Conservation (phyloP, 1,140 invertebrate species). For the Palaemon carinicauda region DNA sequence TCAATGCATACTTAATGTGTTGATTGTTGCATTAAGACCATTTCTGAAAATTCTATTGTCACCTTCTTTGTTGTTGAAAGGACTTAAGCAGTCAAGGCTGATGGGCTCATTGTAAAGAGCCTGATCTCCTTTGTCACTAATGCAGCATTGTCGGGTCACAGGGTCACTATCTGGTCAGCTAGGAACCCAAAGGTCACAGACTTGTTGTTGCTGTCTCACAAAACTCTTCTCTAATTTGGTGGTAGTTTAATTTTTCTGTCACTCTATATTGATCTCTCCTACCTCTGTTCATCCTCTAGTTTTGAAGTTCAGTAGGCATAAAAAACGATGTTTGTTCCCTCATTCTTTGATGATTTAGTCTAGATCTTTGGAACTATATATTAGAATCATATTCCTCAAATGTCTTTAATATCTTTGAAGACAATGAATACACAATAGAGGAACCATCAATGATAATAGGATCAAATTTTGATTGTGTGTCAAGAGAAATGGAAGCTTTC, state of each 20-base stretch:
- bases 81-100: neutral
- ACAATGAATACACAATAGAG: neutral
- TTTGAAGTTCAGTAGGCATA: neutral
- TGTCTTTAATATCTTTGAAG: neutral
- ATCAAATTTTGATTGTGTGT: constrained; percentile 1
- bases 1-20: no score
- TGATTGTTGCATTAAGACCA: no score
- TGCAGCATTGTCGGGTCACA: neutral
- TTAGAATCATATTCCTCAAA: neutral
- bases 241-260: neutral
- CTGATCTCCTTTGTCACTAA: neutral
- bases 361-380: constrained; percentile 5
- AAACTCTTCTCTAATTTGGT: neutral
- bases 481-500: neutral
- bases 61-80: constrained; percentile 7
- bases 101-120: neutral
- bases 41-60: neutral
- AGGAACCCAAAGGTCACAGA: neutral
- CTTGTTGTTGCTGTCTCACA: constrained; percentile 13
- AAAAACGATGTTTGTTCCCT: neutral
- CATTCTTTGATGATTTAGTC: neutral
- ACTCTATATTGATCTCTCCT: neutral
- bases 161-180: neutral
- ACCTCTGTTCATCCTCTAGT: neutral
- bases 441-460: constrained; percentile 12